Evolutionary conservation across 2,113 vertebrate genomes (phyloP), one percentile per base, ranked within the genome.

Genomic region (Tachysurus fulvidraco): DNA sequence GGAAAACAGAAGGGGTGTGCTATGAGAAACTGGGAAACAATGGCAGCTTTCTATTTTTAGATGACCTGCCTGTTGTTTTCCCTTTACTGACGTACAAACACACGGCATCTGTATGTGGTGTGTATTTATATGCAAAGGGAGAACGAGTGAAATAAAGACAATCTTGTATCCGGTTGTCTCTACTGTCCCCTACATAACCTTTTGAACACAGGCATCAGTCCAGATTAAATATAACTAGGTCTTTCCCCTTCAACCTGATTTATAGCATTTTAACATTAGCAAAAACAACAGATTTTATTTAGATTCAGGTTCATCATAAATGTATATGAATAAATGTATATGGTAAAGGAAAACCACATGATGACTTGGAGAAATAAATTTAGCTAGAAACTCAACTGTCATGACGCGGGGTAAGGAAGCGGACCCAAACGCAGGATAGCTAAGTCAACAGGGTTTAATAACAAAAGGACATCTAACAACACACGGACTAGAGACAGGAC

Each of bases 21-120:
- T 86, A 91, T 62, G 30, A 80, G 87, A 83, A 90, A 86, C 83
- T 87, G 85, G 80, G 88, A 92, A 84, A 92, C 84, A 91, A 92
- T 41, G 36, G 36, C 90, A 90, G 88, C 44, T 86, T 82, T 81
- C 90, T 94, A 94, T 94, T 92, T 93, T 93, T 93, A 92, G 91
- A 87, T 69, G 67, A 69, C 5, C 17, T 46, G 41, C 13, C 10
- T 50, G 36, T 36, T 16, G 13, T 65, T 28, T 65, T 81, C 46
- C 3, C n/a, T 65, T 13, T 60, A 14, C n/a, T 50, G 57, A 62
- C 30, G 55, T 50, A 50, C 41, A 54, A 50, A 46, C 21, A 41
- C n/a, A 62, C 36, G 50, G 62, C 19, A 65, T 62, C 9, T 36
- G 36, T 36, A 16, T n/a, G 9, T 79, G 52, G 62, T 10, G 12